Base-by-base conservation (phyloP, 1,140 invertebrate species). In the Whitmania pigra region DNA sequence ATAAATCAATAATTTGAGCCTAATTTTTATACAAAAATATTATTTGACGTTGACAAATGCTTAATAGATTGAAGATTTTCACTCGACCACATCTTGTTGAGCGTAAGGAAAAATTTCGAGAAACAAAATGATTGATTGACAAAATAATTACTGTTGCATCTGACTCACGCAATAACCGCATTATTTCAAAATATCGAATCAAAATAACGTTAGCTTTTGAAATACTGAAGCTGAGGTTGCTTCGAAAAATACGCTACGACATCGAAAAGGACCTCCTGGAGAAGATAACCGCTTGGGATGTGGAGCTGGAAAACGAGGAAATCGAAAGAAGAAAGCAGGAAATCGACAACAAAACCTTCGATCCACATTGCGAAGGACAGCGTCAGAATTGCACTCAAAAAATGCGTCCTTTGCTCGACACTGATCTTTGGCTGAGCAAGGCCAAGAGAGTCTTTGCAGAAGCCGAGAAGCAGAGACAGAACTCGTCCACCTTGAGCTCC, bases 171-270 rank as follows among this genome's bases (percentile, higher is more conserved):
- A 36, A 36, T 36, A 36, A 36, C 31, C 31, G 6, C 31, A 36
- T 36, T 36, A 36, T 36, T 36, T 36, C 2, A 36, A 36, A 36
- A 36, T 6, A 36, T 36, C 31, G 43, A 11, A 49, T 49, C 43
- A 49, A 49, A 49, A 63, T 18, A 25, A 63, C 29, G 9, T 57
- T 31, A 63, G 22, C 22, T 63, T 25, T 11, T 63, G 1, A 25
- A 22, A 63, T 25, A 25, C 57, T 31, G 22, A 22, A 63, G 57
- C 29, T 63, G 29, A 22, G 57, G 22, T 18, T 63, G 22, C 29
- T 63, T 22, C 57, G 57, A 25, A 63, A 63, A 63, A 22, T 63
- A 25, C 57, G 57, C 57, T 20, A 63, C 57, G 57, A 63, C 57
- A 63, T 63, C 57, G 57, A 63, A 31, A 63, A 63, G 57, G 57